Base-by-base conservation (phyloP, 2,113 vertebrate species). In the Laticauda colubrina region DNA sequence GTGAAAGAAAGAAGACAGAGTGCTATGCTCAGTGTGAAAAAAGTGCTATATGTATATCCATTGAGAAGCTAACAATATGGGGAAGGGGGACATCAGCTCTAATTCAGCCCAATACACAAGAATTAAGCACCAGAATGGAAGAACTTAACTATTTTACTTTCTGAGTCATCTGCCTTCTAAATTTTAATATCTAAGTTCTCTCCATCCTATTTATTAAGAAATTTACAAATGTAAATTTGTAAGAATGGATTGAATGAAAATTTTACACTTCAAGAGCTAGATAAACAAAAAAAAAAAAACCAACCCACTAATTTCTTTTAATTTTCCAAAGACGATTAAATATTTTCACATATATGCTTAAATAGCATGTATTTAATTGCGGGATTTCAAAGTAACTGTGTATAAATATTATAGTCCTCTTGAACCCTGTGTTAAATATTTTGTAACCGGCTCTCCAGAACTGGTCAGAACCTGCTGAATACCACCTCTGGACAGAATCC, bases 331-430 rank as follows among this genome's bases (percentile, higher is more conserved):
- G n/a, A 45, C 29, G 26, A 34, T 43, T 88, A 39, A 9, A 61
- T 14, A 69, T 43, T 59, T 26, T 48, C 45, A 24, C 3, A 34
- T 11, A 64, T 61, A 56, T 43, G 75, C 23, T 81, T 89, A 56
- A 12, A 23, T 34, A n/a, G 7, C 45, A 43, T 43, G 34, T 81
- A 81, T 43, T 43, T 75, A 81, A 81, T 43, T 53, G 54, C 0
- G 75, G 24, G 92, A 94, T 81, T 69, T 85, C 92, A 94, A 94
- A 92, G 69, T 23, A 91, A 91, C 15, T 57, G 85, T 0, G 51
- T 91, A 91, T 85, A 85, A 93, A 48, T 85, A 88, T 94, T 87
- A 91, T 89, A 64, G 54, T 90, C 51, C 89, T 57, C 39, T 57
- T n/a, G 7, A 89, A 59, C 14, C 29, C 21, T 51, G n/a, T 51